phyloP scores from a whole-genome alignment of 2,888 invertebrate species.

The Anthophora plumipes region DNA sequence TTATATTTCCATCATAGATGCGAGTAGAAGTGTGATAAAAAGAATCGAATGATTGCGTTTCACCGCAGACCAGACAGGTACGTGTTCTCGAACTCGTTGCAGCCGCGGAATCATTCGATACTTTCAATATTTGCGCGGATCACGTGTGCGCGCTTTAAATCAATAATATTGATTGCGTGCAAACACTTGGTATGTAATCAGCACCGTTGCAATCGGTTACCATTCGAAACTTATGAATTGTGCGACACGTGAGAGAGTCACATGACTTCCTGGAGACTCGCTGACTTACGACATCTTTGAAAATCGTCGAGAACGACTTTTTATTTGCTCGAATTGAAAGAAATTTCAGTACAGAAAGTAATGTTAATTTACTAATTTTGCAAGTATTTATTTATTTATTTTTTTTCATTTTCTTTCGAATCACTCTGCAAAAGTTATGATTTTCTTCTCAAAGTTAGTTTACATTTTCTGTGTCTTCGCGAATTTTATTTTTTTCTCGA shows the following conservation, averaged over 20 bases:
- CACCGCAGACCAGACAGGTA: conserved; percentile 2
- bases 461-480: too few species aligned
- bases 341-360: too few species aligned
- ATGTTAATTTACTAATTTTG: too few species aligned
- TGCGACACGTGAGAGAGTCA: not conserved
- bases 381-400: too few species aligned
- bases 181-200: conserved; percentile 40
- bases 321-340: too few species aligned
- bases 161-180: conserved; percentile 53
- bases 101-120: conserved; percentile 16
- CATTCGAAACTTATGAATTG: not conserved
- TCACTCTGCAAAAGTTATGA: too few species aligned
- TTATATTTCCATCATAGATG: too few species aligned
- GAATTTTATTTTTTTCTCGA: too few species aligned
- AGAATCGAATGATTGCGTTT: conserved; percentile 12
- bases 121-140: conserved; percentile 55
- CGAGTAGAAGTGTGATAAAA: not conserved
- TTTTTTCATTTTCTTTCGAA: too few species aligned
- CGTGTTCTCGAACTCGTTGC: conserved; percentile 22
- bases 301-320: too few species aligned
- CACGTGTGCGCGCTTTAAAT: conserved; percentile 34
- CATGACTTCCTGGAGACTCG: not conserved
- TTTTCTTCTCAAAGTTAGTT: too few species aligned
- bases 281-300: not conserved
- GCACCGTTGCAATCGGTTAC: conserved; percentile 3